Percentiles rank a stretch among this genome's conserved stretches.
Evolutionary conservation across 2,797 vertebrate species (phyloP).

Genomic region (Pseudotriccus pelzelni): DNA sequence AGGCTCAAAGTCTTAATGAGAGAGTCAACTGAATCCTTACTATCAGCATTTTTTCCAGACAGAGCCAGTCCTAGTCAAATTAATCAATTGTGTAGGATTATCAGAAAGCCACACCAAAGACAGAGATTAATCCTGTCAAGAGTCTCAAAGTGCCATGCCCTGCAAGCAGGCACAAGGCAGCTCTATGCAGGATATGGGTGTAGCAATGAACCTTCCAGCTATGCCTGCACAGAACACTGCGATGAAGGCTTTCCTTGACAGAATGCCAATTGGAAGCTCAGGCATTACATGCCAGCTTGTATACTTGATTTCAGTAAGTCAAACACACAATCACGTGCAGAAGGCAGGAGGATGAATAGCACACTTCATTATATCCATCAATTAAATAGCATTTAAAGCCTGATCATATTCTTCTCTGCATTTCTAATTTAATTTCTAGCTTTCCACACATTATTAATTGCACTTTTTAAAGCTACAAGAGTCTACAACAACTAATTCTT

Average conservation of each 20-base stretch:
- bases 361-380: not conserved
- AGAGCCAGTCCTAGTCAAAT: slow-evolving; percentile 2
- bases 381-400: not conserved
- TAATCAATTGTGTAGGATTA: slow-evolving; percentile 7
- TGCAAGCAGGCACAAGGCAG: not conserved
- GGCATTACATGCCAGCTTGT: not conserved
- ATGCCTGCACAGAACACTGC: not conserved
- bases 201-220: not conserved
- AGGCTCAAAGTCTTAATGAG: slow-evolving; percentile 32
- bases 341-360: not conserved
- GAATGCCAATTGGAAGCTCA: not conserved
- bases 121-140: not conserved
- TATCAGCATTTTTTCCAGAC: slow-evolving; percentile 1
- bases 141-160: not conserved
- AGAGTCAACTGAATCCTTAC: slow-evolving; percentile 21
- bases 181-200: rapidly evolving
- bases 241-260: not conserved
- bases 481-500: not conserved
- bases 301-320: not conserved
- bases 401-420: not conserved
- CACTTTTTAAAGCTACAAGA: not conserved
- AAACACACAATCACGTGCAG: not conserved
- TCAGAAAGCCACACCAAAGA: slow-evolving; percentile 8
- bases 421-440: not conserved
- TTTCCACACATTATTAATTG: not conserved